phyloP scores from a whole-genome alignment of 2,113 vertebrate species.

The Paracyprichromis sp. region DNA sequence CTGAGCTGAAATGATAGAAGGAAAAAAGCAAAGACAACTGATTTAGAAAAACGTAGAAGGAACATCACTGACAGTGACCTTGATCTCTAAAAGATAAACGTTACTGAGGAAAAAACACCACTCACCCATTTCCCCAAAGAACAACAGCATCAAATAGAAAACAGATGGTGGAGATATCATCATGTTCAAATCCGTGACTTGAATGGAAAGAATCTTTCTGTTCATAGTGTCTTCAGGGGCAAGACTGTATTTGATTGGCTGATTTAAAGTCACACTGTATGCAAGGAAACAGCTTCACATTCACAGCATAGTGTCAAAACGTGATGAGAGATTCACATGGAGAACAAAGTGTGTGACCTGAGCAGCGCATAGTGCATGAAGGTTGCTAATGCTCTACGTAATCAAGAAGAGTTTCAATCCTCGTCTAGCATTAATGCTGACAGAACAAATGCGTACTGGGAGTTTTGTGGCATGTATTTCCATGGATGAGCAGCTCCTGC shows the following conservation, averaged over 20 bases:
- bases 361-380: background rate
- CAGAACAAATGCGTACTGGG: background rate
- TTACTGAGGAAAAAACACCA: background rate
- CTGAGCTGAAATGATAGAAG: background rate
- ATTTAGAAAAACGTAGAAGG: rapidly evolving
- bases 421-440: rapidly evolving
- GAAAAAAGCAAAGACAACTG: rapidly evolving
- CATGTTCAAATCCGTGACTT: background rate
- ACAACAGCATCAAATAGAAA: background rate
- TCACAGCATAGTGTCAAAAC: background rate
- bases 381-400: rapidly evolving
- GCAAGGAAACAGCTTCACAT: background rate
- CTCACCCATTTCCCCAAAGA: background rate
- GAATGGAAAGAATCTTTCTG: background rate
- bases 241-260: background rate
- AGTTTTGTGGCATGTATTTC: background rate
- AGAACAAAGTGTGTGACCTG: background rate
- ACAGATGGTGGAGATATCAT: background rate
- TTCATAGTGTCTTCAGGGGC: background rate
- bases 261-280: background rate
- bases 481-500: background rate
- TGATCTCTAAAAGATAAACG: background rate
- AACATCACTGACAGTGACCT: too few relatives aligned
- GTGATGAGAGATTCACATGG: rapidly evolving
- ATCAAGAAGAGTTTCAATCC: background rate